Percentiles rank a stretch among this genome's conserved stretches.
phyloP scores from a whole-genome alignment of 2,888 invertebrate species.

The Pteria penguin region DNA sequence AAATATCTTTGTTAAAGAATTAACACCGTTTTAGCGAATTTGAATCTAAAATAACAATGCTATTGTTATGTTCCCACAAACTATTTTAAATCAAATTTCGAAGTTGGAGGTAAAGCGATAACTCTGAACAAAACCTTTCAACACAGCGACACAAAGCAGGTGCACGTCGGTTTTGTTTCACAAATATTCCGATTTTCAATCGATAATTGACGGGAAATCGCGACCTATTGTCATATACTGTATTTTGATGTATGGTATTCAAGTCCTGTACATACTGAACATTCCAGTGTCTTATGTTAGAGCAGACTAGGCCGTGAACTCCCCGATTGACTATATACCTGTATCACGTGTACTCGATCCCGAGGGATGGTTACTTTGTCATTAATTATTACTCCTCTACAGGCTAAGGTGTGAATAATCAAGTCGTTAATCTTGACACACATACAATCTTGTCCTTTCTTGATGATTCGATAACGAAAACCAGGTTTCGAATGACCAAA shows the following conservation, averaged over 20 bases:
- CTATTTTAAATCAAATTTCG: neutral
- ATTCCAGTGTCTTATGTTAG: neutral
- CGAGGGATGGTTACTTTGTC: neutral
- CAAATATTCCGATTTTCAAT: neutral
- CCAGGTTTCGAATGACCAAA: neutral
- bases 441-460: neutral
- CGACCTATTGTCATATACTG: neutral
- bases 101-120: neutral
- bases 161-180: neutral
- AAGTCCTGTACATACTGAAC: neutral
- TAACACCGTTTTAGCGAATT: no score
- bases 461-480: neutral
- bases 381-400: neutral
- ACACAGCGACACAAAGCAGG: neutral
- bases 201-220: neutral
- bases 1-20: no score
- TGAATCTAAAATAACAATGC: neutral
- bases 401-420: neutral
- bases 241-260: neutral
- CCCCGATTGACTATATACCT: no score
- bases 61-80: neutral
- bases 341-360: no score
- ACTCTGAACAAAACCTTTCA: no score
- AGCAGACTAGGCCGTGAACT: no score
- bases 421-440: no score